Evolutionary conservation across 1,140 invertebrate species (phyloP), one percentile per base, ranked within the genome.

Genomic region (Globodera ellingtonae): DNA sequence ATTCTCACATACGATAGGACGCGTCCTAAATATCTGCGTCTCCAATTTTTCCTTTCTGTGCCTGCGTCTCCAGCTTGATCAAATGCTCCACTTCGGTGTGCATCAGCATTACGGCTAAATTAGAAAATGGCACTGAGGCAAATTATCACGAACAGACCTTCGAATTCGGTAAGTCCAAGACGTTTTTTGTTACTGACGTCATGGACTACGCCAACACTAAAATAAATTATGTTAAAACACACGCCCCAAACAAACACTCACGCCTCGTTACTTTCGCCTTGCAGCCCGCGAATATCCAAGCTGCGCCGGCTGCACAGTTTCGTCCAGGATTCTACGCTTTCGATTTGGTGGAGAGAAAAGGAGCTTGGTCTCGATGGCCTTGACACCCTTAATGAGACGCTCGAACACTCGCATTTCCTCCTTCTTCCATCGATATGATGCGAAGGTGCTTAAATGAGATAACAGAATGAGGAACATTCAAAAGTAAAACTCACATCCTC

Each of bases 381-480:
- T 95, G 80, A 97, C 94, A 81, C 94, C 95, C 47, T 92, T 93
- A 81, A 96, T 94, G 79, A 98, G 91, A 89, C 96, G 93, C 89
- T 93, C 93, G 91, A 95, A 97, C 13, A 98, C 94, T 56, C 90
- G 98, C 92, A 91, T 98, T 95, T 87, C 96, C 95, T 84, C 96
- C 96, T 81, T 91, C 94, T 90, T 98, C 95, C 95, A 98, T 98
- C 86, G 95, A 98, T 90, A 98, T 98, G 88, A 98, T 93, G 86
- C 96, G 93, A 85, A 98, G 92, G 90, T 98, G 96, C 59, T 44
- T 66, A 74, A 56, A 24, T 24, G 24, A 24, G 24, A 24, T 2
- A 72, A 13, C 18, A 13, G 10, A 18, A 72, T 50, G 24, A 8
- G 9, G 9, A 6, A 24, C 67, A 70, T 2, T 1, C n/a, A 24